These are phyloP conservation scores for Sebastes diaconus DNA, from an alignment of 2,797 vertebrate genomes.

Conservation along the genomic window DNA sequence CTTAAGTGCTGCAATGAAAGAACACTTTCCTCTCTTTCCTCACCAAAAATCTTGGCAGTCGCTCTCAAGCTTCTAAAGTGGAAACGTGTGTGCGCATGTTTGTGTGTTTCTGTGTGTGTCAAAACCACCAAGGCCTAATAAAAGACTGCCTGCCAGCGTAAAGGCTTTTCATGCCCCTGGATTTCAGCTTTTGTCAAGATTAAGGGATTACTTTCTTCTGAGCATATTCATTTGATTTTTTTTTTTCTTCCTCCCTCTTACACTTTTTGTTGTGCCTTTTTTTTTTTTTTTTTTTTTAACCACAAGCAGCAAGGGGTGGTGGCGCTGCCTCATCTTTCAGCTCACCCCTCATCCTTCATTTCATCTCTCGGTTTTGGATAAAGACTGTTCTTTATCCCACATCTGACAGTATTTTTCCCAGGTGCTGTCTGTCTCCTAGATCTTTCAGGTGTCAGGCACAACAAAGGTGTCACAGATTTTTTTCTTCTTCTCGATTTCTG, in stretches of 20 bases:
- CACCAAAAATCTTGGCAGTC: slow-evolving; percentile 56
- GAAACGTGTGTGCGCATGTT: slow-evolving; percentile 34
- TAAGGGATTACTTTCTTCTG: slow-evolving; percentile 79
- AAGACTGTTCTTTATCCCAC: slow-evolving; percentile 49
- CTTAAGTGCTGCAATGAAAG: slow-evolving; percentile 55
- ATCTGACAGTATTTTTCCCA: slow-evolving; percentile 51
- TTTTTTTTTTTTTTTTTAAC: background rate
- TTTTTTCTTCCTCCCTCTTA: slow-evolving; percentile 29
- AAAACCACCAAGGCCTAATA: slow-evolving; percentile 69
- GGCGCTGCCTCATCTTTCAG: slow-evolving; percentile 38
- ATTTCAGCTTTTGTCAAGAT: slow-evolving; percentile 79
- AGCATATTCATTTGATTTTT: slow-evolving; percentile 70
- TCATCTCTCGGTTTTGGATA: slow-evolving; percentile 50
- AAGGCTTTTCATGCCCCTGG: slow-evolving; percentile 75
- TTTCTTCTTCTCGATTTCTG: background rate
- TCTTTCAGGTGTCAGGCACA: slow-evolving; percentile 44
- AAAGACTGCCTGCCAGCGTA: slow-evolving; percentile 68
- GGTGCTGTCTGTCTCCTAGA: slow-evolving; percentile 32
- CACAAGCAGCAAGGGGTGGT: slow-evolving; percentile 24
- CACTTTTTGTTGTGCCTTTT: slow-evolving; percentile 59
- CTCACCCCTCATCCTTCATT: slow-evolving; percentile 59
- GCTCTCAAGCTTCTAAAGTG: slow-evolving; percentile 48
- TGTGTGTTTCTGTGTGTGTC: slow-evolving; percentile 56
- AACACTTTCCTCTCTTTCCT: slow-evolving; percentile 53
- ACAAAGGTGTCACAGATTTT: slow-evolving; percentile 16